Conservation (phyloP, 2,888 invertebrate genomes). For the Troilus luridus region DNA sequence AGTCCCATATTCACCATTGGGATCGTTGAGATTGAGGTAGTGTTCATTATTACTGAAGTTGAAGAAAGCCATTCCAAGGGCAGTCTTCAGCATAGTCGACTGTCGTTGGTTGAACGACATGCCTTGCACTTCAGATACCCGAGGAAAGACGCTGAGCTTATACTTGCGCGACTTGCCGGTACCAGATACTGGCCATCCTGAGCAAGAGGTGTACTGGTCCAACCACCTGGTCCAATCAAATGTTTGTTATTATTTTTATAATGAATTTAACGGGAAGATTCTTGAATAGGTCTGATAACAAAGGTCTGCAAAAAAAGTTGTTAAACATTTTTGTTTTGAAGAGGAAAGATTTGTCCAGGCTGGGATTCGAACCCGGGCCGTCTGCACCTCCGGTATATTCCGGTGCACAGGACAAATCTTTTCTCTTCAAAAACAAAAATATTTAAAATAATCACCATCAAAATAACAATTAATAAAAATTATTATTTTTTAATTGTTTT, state of each 20-base stretch:
- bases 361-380: too few species aligned
- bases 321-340: too few species aligned
- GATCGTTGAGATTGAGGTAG: constrained; percentile 3
- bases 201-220: constrained; percentile 29
- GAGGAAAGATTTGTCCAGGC: too few species aligned
- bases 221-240: neutral
- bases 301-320: too few species aligned
- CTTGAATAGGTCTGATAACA: neutral
- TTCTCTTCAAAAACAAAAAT: too few species aligned
- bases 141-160: neutral
- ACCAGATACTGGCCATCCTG: neutral
- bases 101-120: neutral
- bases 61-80: neutral
- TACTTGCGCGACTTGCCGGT: neutral
- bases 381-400: too few species aligned
- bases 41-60: neutral
- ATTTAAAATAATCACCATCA: too few species aligned
- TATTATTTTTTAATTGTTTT: too few species aligned
- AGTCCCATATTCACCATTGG: neutral
- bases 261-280: neutral
- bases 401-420: too few species aligned
- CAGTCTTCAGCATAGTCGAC: neutral
- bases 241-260: neutral
- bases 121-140: neutral
- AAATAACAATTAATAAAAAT: too few species aligned